Conservation (phyloP, 2,888 invertebrate genomes). For the Branchipolynoe longqiensis region DNA sequence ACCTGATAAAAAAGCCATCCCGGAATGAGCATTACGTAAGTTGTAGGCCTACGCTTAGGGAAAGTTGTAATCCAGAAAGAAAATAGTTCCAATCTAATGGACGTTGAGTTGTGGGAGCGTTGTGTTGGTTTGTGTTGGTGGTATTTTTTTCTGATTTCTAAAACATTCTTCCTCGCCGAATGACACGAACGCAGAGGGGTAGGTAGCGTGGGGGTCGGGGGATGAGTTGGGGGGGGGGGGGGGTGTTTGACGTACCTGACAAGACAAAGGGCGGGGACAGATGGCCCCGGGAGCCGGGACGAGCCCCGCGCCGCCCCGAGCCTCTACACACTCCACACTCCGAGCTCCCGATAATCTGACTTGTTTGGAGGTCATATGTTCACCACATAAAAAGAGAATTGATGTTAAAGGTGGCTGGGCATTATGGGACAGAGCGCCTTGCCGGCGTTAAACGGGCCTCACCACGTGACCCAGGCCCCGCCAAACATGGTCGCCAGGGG, state of each 20-base stretch:
- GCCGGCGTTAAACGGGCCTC: background rate
- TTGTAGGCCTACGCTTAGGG: no score
- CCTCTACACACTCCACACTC: no score
- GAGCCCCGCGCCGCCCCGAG: background rate
- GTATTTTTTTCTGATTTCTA: conserved; percentile 31
- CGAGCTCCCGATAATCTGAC: background rate
- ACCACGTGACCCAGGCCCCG: conserved; percentile 18
- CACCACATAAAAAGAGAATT: conserved; percentile 45
- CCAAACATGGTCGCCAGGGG: conserved; percentile 30
- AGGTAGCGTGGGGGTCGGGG: no score
- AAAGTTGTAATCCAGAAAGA: conserved; percentile 23
- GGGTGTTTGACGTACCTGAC: conserved; percentile 34
- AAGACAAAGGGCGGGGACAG: conserved; percentile 12
- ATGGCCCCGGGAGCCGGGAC: background rate
- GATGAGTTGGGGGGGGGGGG: no score
- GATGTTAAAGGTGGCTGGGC: conserved; percentile 33
- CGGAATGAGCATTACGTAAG: no score
- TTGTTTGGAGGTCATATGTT: conserved; percentile 43
- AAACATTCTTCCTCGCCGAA: background rate
- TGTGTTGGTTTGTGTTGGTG: background rate
- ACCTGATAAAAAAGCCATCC: no score
- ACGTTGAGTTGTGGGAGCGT: background rate
- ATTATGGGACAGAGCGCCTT: background rate
- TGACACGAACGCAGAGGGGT: background rate
- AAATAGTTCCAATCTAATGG: conserved; percentile 21